These are phyloP conservation scores for Leucopsar rothschildi DNA, from an alignment of 2,113 vertebrate species.

Conservation along the genomic window DNA sequence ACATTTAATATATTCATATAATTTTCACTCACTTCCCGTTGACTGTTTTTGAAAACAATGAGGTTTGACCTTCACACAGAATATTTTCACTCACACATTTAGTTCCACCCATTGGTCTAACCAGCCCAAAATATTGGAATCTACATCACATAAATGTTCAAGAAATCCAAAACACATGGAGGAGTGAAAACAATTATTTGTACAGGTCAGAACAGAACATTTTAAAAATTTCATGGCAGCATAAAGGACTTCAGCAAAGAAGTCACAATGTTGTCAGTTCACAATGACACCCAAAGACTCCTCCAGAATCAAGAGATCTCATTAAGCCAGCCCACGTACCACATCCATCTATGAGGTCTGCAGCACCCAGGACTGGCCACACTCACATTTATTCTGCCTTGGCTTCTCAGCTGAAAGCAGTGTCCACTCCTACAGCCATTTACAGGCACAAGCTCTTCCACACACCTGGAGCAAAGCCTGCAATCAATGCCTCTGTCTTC, in stretches of 20 bases:
- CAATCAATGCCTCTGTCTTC: background rate
- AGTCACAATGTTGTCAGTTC: background rate
- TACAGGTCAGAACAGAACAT: background rate
- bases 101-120: background rate
- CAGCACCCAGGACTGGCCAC: background rate
- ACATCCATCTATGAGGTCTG: rapidly evolving
- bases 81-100: background rate
- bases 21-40: background rate
- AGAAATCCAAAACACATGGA: background rate
- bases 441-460: background rate
- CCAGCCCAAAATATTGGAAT: background rate
- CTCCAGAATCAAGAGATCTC: background rate
- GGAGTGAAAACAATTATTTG: background rate
- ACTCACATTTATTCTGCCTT: background rate
- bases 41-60: background rate
- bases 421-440: background rate
- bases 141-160: background rate
- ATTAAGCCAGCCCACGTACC: background rate
- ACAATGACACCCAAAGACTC: background rate
- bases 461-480: background rate
- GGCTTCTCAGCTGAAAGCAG: background rate
- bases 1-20: background rate
- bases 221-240: background rate
- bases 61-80: background rate
- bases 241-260: background rate